Evolutionary conservation across 2,113 vertebrate genomes (phyloP), one percentile per base, ranked within the genome.

Genomic region (Myotis yumanensis): DNA sequence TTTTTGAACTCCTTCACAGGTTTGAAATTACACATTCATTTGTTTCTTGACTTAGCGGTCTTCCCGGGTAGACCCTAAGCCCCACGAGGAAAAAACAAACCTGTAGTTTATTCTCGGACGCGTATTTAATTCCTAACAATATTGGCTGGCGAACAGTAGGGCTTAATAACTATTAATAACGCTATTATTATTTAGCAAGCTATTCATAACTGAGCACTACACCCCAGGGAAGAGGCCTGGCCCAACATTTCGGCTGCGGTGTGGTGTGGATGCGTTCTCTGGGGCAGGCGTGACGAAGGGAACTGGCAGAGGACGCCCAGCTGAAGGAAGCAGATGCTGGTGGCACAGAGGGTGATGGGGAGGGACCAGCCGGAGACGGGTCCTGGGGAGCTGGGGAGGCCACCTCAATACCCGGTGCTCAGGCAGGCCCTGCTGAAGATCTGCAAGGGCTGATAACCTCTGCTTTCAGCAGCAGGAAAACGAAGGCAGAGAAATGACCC

Each of bases 241-340:
- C 57, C 59, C 23, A 15, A 8, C 9, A 2, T 17, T 52, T 30
- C 11, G 62, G 40, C 59, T 25, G 85, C 43, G 52, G 71, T 9
- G 3, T 11, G 15, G 62, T 1, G 10, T 3, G 30, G 8, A 3
- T 2, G 7, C 28, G 0, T 35, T 28, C 77, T 48, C 62, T 4
- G 5, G 37, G 40, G 10, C 54, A 28, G 12, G 32, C 23, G 0
- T 5, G 48, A 12, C 2, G 72, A 30, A 22, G 20, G 25, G 40
- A 75, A 40, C 12, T 9, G 12, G 14, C 22, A 4, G 32, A 72
- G 46, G 23, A 14, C 1, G 16, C 25, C 51, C 51, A 11, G 52
- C 10, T 40, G 23, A 22, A 25, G 68, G 69, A 16, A 52, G 35
- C 6, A 52, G 48, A 40, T 54, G 28, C 79, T 20, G 40, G 9